Conservation (phyloP, 2,888 invertebrate species). For the Nebria brevicollis region DNA sequence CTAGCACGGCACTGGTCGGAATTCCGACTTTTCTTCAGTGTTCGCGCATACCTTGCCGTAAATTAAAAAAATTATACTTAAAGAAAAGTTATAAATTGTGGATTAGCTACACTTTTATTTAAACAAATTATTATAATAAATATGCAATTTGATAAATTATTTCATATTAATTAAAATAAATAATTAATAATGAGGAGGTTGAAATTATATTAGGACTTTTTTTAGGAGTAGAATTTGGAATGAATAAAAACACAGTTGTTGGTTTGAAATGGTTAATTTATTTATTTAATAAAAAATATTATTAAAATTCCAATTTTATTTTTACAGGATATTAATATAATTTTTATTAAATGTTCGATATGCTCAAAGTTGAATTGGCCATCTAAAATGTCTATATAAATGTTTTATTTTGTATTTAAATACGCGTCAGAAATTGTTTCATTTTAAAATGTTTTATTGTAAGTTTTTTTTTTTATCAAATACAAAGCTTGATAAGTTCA, state of each 20-base stretch:
- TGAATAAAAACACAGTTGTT: no score
- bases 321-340: not conserved
- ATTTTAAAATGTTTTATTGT: not conserved
- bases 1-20: not conserved
- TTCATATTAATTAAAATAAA: no score
- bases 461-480: slow-evolving; percentile 1
- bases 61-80: not conserved
- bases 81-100: not conserved
- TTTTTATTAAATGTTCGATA: not conserved
- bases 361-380: not conserved
- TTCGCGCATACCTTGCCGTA: not conserved
- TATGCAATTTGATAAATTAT: no score
- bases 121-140: no score
- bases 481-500: slow-evolving; percentile 2
- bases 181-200: no score
- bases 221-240: no score
- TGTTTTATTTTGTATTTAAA: not conserved
- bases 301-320: slow-evolving; percentile 1
- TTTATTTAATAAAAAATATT: slow-evolving; percentile 1
- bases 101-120: no score
- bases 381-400: not conserved
- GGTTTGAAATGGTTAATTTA: not conserved
- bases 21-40: not conserved
- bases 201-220: no score
- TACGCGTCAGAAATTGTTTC: not conserved